Evolutionary conservation across 2,113 vertebrate species (phyloP), one percentile per base, ranked within the genome.

Genomic region (Gymnocephalus cernua): DNA sequence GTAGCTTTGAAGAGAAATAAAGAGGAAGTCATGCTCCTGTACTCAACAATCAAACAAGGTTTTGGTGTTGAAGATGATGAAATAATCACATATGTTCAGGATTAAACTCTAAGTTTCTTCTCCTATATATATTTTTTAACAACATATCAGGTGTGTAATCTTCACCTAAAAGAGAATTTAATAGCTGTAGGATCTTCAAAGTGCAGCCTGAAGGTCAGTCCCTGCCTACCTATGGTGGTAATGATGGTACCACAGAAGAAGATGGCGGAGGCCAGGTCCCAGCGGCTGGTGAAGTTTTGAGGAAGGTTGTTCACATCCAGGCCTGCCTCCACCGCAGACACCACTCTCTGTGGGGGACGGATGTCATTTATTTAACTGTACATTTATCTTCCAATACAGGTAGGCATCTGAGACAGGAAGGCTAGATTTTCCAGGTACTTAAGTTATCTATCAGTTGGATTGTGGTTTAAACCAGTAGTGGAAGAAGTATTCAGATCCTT

Each of bases 211-310:
- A 57, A 27, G 50, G n/a, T 54, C 44, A 72, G 23, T 18, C 29
- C 15, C 14, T 25, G 23, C 81, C 50, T 80, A 97, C 97, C 97
- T 61, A 98, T 97, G 69, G 97, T 98, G 82, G 97, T 98, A 87
- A 98, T 97, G 89, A 98, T 96, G 81, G 97, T 97, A 66, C 97
- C 97, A 57, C 96, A 97, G 93, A 98, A 98, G 95, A 98, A 97
- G 90, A 97, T 96, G 25, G 96, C 95, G 1, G 95, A 96, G 70
- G 95, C 92, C 66, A 96, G 79, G 90, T 97, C 95, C 97, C 97
- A 98, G 86, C 92, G 94, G 77, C 88, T 94, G 90, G 89, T 96
- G 75, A 88, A 86, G 89, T 95, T 94, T 72, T 86, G 71, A 45
- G 90, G 15, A 76, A 95, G 94, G 82, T 57, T 89, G 73, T 71